Conservation (phyloP, 2,797 vertebrate genomes). For the Sternotherus odoratus region DNA sequence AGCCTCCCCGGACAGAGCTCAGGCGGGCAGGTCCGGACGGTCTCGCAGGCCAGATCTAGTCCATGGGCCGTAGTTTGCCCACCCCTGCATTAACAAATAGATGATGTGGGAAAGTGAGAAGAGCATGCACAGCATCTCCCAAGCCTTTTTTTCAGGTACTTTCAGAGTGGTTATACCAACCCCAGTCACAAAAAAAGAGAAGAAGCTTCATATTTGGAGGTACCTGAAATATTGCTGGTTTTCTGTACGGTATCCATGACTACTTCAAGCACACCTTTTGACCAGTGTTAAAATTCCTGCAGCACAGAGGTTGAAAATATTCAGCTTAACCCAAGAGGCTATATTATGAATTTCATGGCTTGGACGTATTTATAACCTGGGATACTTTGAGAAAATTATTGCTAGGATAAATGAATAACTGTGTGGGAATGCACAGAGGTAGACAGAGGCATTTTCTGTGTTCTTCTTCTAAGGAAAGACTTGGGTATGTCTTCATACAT, state of each 20-base stretch:
- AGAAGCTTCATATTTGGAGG: too few species aligned
- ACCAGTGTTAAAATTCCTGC: neutral
- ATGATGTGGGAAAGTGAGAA: too few species aligned
- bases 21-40: too few species aligned
- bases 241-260: neutral
- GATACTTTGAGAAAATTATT: neutral
- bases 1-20: too few species aligned
- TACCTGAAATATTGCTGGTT: neutral
- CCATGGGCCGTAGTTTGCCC: too few species aligned
- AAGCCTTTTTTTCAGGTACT: too few species aligned
- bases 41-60: too few species aligned
- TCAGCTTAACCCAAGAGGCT: neutral
- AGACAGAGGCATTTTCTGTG: neutral
- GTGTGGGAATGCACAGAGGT: conserved; percentile 5
- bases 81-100: too few species aligned
- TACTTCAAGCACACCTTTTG: neutral
- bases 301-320: neutral
- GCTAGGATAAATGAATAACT: conserved; percentile 22
- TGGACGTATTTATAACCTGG: conserved; percentile 23
- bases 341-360: neutral
- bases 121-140: too few species aligned
- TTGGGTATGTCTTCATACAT: neutral
- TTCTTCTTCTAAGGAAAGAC: neutral
- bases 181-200: too few species aligned
- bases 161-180: too few species aligned